phyloP scores from a whole-genome alignment of 2,113 vertebrate species.

The Zapornia atra region DNA sequence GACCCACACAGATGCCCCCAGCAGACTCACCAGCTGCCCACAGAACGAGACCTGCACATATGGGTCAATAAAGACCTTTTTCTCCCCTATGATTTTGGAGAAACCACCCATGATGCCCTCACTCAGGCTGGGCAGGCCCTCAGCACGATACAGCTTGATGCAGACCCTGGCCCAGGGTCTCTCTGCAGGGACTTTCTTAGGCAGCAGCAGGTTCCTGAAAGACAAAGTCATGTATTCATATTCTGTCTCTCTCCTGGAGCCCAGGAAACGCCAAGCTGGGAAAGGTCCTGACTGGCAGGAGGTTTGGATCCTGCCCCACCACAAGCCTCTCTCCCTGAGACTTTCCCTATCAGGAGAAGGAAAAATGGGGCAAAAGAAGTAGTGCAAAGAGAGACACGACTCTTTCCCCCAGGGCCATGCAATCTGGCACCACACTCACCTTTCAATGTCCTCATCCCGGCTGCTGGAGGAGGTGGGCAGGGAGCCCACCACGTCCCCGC shows the following conservation, averaged over 20 bases:
- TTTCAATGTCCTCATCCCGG: conserved; percentile 86
- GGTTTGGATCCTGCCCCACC: background rate
- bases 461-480: conserved; percentile 62
- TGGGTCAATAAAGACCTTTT: conserved; percentile 87
- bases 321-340: background rate
- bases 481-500: conserved; percentile 78
- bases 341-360: background rate
- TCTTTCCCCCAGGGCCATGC: background rate
- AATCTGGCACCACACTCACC: conserved; percentile 71
- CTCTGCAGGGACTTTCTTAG: conserved; percentile 84
- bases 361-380: background rate
- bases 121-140: conserved; percentile 89
- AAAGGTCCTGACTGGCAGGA: background rate
- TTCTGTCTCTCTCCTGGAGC: background rate
- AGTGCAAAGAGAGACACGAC: background rate
- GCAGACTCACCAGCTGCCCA: conserved; percentile 86
- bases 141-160: conserved; percentile 84
- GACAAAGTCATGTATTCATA: background rate
- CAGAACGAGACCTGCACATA: conserved; percentile 89
- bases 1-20: background rate
- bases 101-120: conserved; percentile 87
- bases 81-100: conserved; percentile 85
- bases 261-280: background rate
- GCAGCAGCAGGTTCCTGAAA: conserved; percentile 88
- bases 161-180: conserved; percentile 90